Base-by-base conservation (phyloP, 2,113 vertebrate genomes). In the Dipodomys stephensi region DNA sequence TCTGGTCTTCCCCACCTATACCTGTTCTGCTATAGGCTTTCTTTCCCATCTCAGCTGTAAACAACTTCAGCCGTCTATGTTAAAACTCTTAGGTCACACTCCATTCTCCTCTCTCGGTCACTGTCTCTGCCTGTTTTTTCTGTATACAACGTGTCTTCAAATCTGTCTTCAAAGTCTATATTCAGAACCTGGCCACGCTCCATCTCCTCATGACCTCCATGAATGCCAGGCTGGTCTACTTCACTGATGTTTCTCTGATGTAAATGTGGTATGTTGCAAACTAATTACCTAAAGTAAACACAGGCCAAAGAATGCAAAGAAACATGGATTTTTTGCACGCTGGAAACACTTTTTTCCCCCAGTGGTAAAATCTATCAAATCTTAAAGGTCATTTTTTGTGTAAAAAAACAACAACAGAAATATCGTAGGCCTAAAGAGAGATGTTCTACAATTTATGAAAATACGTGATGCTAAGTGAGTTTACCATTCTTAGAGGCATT, bases 331-430 rank as follows among this genome's bases (percentile, higher is more conserved):
- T 44, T 23, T 86, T 87, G 39, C 11, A 82, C 91, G 39, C 69
- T 85, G 57, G 57, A 89, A 95, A 86, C 57, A 62, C 44, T 67
- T 44, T 73, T 57, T 57, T 57, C 15, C 4, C 44, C 4, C 44
- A 72, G 20, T 78, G 84, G 32, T 89, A 87, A 73, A 82, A 62
- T 86, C 15, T 79, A 53, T 65, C 32, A 74, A 88, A 67, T 67
- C 73, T 87, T 94, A 85, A 92, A 82, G 77, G 20, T 81, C 80
- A 90, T 67, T 30, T 94, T 39, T 78, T 88, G 30, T n/a, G 60
- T 83, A 15, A 62, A 92, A 87, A 92, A 62, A 64, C 39, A 73
- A 74, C 30, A 60, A 68, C 62, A 76, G 32, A 57, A 57, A 57
- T 57, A 57, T 57, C 28, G 9, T 71, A 87, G 94, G 53, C 16